These are phyloP conservation scores for Tuberolachnus salignus DNA, from an alignment of 2,888 invertebrate genomes.

Conservation along the genomic window DNA sequence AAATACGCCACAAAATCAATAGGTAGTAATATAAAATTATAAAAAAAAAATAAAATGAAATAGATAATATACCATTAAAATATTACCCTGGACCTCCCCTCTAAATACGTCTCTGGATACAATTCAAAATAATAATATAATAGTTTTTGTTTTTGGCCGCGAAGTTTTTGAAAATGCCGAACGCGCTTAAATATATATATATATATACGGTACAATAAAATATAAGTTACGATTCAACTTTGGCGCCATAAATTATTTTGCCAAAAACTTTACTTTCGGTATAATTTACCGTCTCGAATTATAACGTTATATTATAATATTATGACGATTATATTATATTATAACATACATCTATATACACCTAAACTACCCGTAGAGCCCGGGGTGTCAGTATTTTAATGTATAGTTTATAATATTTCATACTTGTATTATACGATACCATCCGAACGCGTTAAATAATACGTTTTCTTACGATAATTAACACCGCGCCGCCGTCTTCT, in stretches of 20 bases:
- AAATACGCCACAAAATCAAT: too few relatives aligned
- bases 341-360: too few relatives aligned
- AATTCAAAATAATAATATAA: constrained; percentile 33
- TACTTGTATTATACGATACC: too few relatives aligned
- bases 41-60: too few relatives aligned
- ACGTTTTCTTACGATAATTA: constrained; percentile 4
- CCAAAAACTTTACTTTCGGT: constrained; percentile 49
- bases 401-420: too few relatives aligned
- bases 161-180: constrained; percentile 42
- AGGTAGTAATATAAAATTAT: too few relatives aligned
- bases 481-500: neutral
- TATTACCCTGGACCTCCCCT: too few relatives aligned
- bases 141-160: constrained; percentile 38
- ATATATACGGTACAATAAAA: constrained; percentile 47
- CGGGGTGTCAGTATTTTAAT: too few relatives aligned
- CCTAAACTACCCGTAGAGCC: too few relatives aligned
- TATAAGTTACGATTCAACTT: constrained; percentile 54
- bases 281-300: constrained; percentile 46
- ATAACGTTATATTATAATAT: constrained; percentile 23
- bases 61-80: too few relatives aligned
- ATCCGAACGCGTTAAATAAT: constrained; percentile 1
- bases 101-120: too few relatives aligned
- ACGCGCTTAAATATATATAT: constrained; percentile 15
- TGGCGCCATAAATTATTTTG: constrained; percentile 30
- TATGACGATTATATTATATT: too few relatives aligned